phyloP scores from a whole-genome alignment of 2,888 invertebrate genomes.

The Rhaphigaster nebulosa region DNA sequence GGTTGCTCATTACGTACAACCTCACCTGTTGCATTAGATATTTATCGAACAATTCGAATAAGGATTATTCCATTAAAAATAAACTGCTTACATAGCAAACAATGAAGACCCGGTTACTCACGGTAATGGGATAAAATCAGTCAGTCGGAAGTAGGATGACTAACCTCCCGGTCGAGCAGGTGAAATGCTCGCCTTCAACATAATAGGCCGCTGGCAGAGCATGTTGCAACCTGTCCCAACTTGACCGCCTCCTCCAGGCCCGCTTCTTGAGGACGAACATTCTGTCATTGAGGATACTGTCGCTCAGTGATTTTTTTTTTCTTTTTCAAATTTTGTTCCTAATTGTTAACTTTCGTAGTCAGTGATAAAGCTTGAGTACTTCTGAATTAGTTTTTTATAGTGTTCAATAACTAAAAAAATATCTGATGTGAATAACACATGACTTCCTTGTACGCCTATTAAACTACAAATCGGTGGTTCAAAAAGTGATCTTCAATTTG shows the following conservation, averaged over 20 bases:
- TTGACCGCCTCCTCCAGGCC: background rate
- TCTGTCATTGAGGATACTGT: too few species aligned
- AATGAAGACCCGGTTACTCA: background rate
- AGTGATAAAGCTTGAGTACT: too few species aligned
- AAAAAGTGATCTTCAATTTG: too few species aligned
- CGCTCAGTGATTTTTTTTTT: too few species aligned
- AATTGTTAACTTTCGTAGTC: too few species aligned
- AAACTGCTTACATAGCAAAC: background rate
- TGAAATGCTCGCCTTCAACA: slow-evolving; percentile 4
- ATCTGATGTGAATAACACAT: too few species aligned
- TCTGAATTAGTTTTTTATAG: too few species aligned
- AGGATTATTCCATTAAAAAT: background rate
- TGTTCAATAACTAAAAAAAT: too few species aligned
- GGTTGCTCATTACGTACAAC: background rate
- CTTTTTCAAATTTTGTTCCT: too few species aligned
- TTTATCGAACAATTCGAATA: background rate
- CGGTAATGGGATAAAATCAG: background rate
- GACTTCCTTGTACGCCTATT: too few species aligned
- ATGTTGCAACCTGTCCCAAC: background rate
- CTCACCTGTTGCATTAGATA: background rate
- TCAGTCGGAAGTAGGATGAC: slow-evolving; percentile 20
- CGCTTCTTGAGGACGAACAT: background rate
- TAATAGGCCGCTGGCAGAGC: background rate
- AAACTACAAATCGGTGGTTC: too few species aligned
- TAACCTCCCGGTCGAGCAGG: background rate